Conservation (phyloP, 2,797 vertebrate genomes). For the Peromyscus eremicus region DNA sequence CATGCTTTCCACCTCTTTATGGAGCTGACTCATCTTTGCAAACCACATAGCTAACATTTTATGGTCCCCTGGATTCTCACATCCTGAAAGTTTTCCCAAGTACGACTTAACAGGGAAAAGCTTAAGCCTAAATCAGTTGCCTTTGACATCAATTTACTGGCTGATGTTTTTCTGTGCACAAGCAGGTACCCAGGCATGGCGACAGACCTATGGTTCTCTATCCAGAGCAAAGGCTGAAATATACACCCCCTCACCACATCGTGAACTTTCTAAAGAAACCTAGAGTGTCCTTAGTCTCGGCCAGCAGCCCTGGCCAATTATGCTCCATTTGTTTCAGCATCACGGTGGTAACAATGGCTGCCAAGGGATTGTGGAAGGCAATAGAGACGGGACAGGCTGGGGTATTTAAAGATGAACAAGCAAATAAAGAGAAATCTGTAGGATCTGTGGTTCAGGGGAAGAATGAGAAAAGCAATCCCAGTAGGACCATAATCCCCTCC, state of each 20-base stretch:
- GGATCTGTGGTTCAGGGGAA: background rate
- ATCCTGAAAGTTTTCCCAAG: background rate
- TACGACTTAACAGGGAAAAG: background rate
- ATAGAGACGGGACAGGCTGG: background rate
- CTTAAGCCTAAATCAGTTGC: background rate
- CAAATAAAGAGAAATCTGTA: slow-evolving; percentile 1
- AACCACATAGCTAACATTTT: slow-evolving; percentile 33
- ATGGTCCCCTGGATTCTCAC: background rate
- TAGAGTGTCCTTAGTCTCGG: background rate
- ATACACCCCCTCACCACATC: background rate
- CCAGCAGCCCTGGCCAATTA: background rate
- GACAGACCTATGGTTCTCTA: background rate
- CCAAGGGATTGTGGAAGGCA: slow-evolving; percentile 11
- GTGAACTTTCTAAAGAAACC: background rate
- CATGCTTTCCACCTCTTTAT: slow-evolving; percentile 50
- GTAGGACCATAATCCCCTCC: background rate
- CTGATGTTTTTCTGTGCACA: slow-evolving; percentile 4
- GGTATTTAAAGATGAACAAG: background rate
- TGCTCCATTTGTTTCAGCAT: slow-evolving; percentile 57
- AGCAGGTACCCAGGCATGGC: background rate
- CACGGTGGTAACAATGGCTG: slow-evolving; percentile 16
- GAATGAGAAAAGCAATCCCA: background rate
- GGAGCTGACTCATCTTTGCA: slow-evolving; percentile 41
- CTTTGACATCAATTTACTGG: background rate
- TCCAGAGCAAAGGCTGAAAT: background rate